Percentiles rank a stretch among this genome's conserved stretches.
phyloP scores from a whole-genome alignment of 1,140 invertebrate species.

The Hermatobates lingyangjiaoensis region DNA sequence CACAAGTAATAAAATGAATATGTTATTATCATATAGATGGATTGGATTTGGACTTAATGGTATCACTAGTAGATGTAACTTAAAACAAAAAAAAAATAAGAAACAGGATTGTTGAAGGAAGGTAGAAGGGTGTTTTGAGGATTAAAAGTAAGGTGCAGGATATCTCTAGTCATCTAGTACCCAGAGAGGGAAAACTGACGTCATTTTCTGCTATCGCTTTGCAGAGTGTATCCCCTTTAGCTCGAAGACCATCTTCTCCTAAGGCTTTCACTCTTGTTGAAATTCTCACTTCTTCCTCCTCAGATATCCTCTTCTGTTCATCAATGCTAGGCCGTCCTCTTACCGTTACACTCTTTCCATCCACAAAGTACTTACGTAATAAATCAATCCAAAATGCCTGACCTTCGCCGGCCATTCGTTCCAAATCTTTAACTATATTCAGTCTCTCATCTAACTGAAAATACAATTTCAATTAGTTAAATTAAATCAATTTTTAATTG shows the following conservation, averaged over 20 bases:
- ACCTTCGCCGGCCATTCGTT: slow-evolving; percentile 39
- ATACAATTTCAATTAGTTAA: too few relatives aligned
- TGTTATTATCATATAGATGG: too few relatives aligned
- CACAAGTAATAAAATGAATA: too few relatives aligned
- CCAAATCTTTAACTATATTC: slow-evolving; percentile 44
- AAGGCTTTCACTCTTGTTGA: slow-evolving; percentile 38
- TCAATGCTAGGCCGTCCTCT: slow-evolving; percentile 34
- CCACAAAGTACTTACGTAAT: slow-evolving; percentile 47
- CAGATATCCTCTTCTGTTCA: slow-evolving; percentile 35
- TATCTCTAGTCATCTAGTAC: neutral
- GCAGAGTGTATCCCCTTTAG: slow-evolving; percentile 37
- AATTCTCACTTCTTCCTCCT: slow-evolving; percentile 45
- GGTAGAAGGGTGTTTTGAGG: neutral
- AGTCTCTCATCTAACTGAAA: slow-evolving; percentile 49
- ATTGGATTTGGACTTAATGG: too few relatives aligned
- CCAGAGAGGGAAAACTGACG: slow-evolving; percentile 24
- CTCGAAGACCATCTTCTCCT: slow-evolving; percentile 43
- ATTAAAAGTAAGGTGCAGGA: neutral
- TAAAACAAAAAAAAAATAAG: slow-evolving; percentile 7
- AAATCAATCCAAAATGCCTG: slow-evolving; percentile 51
- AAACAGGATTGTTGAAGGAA: slow-evolving; percentile 6
- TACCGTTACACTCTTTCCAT: slow-evolving; percentile 30
- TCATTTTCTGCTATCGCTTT: slow-evolving; percentile 58
- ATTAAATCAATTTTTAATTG: too few relatives aligned
- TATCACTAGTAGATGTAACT: too few relatives aligned